phyloP scores from a whole-genome alignment of 2,113 vertebrate genomes.

The Shinisaurus crocodilurus region DNA sequence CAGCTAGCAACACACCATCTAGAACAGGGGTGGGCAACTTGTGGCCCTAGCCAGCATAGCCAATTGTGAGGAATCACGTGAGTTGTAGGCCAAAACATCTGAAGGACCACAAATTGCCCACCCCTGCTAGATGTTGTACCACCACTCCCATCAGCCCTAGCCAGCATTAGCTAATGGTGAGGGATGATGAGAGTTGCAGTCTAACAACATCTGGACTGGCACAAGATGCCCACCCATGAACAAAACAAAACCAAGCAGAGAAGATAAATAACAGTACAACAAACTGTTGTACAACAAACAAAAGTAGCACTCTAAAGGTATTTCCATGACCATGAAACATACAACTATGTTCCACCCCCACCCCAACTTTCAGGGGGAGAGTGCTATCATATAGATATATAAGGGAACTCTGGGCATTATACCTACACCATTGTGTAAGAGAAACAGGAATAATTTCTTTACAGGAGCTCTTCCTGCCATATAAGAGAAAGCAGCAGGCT shows the following conservation, averaged over 20 bases:
- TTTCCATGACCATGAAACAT: too few relatives aligned
- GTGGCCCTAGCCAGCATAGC: neutral
- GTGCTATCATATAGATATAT: too few relatives aligned
- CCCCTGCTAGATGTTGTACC: too few relatives aligned
- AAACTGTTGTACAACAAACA: too few relatives aligned
- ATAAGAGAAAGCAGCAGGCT: neutral
- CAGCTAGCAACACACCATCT: neutral
- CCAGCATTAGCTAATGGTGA: neutral
- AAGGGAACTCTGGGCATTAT: neutral
- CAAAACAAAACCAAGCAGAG: too few relatives aligned
- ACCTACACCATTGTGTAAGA: neutral
- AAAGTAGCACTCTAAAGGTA: too few relatives aligned
- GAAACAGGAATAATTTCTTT: neutral
- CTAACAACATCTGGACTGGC: neutral
- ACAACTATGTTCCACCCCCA: too few relatives aligned
- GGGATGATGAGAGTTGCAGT: too few relatives aligned
- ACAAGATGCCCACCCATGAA: too few relatives aligned
- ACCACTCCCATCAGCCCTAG: too few relatives aligned
- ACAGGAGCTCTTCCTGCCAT: neutral
- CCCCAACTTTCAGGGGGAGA: too few relatives aligned
- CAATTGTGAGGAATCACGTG: neutral
- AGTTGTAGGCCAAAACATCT: neutral
- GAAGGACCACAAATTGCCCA: neutral
- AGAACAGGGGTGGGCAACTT: neutral
- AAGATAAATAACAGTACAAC: too few relatives aligned